Evolutionary conservation across 2,113 vertebrate species (phyloP), one percentile per base, ranked within the genome.

Genomic region (Ochotona princeps): DNA sequence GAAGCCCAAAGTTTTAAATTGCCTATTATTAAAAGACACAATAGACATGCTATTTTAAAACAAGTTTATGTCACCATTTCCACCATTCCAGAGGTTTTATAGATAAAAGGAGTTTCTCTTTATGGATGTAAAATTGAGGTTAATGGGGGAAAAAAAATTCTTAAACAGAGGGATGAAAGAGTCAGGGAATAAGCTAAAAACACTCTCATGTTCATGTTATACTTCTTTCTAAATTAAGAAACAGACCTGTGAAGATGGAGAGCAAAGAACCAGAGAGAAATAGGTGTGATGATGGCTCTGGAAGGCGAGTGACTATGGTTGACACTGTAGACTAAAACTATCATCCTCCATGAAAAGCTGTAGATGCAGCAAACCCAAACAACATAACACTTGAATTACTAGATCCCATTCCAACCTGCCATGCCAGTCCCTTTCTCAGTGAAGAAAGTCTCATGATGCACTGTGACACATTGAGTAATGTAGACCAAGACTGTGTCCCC

Each of bases 101-200:
- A 81, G 26, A n/a, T 83, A 1, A 6, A 80, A 35, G 7, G 17
- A 57, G 14, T 72, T 93, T 95, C 25, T 2, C 61, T 78, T 91
- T 89, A 78, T 91, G 49, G 25, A 88, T 78, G 14, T 54, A 21
- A 85, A 86, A 86, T 74, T n/a, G 12, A 32, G 69, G 5, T 32
- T 81, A 73, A 51, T 51, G 26, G 47, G 7, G 60, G 91, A 69
- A 80, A 72, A 89, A 91, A 91, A 15, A n/a, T 54, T 79, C 21
- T 96, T 74, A 65, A 32, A 13, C 12, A 93, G 35, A 86, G 8
- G 8, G 30, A 57, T 9, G 61, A 0, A 72, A 65, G 0, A 26
- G 10, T 15, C 15, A 28, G 57, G 60, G 60, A 84, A 2, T 54
- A 32, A 89, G 21, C 13, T 38, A 61, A 20, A 80, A 92, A 92